These are phyloP conservation scores for Dipus sagitta DNA, from an alignment of 2,797 vertebrate species.

Conservation along the genomic window DNA sequence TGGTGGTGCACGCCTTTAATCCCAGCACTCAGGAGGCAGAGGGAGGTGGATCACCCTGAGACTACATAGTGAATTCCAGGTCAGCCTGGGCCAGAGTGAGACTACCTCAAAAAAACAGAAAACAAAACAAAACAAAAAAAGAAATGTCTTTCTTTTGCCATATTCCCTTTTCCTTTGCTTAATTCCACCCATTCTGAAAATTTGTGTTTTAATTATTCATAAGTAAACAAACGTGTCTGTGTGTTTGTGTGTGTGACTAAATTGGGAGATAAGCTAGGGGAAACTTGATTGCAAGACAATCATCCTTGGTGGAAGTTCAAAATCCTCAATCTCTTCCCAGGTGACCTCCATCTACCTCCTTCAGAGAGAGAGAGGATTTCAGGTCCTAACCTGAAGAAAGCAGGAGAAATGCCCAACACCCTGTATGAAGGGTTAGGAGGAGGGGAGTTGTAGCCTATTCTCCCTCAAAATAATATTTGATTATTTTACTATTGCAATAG, in stretches of 20 bases:
- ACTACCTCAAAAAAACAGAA: no score
- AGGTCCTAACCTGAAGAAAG: background rate
- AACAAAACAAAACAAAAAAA: no score
- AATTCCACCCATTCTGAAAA: conserved; percentile 24
- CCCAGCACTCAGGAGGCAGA: no score
- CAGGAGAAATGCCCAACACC: background rate
- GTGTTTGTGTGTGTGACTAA: background rate
- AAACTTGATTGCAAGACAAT: background rate
- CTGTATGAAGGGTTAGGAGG: background rate
- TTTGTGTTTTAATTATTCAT: conserved; percentile 32
- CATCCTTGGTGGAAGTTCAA: background rate
- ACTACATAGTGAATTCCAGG: no score
- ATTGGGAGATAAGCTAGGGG: background rate
- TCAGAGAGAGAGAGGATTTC: background rate
- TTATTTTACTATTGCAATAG: background rate
- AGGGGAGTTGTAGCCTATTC: background rate
- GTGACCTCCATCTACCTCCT: background rate
- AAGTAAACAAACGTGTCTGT: background rate
- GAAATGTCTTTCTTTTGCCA: conserved; percentile 54
- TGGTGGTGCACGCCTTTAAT: no score
- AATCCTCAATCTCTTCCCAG: background rate
- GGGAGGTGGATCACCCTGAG: no score
- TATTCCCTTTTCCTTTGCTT: conserved; percentile 18
- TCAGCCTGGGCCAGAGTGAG: no score
- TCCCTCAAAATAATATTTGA: background rate